Evolutionary conservation across 2,888 invertebrate species (phyloP).

Genomic region (Corbicula japonica): DNA sequence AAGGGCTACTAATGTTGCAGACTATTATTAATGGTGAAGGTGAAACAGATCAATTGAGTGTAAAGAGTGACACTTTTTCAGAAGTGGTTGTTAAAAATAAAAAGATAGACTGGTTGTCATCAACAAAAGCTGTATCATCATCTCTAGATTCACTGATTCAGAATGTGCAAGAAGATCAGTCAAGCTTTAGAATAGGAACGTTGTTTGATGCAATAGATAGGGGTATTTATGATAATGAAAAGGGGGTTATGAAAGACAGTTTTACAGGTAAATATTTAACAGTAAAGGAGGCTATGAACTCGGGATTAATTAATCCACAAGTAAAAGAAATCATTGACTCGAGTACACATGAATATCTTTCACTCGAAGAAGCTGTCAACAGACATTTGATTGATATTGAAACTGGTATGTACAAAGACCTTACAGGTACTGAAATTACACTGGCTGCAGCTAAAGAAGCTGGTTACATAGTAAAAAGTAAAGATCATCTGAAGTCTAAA

Average conservation of each 20-base stretch:
- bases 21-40: slow-evolving; percentile 30
- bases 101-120: slow-evolving; percentile 64
- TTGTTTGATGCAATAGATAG: slow-evolving; percentile 71
- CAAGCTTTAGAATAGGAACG: slow-evolving; percentile 68
- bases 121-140: slow-evolving; percentile 75
- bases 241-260: slow-evolving; percentile 68
- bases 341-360: slow-evolving; percentile 88
- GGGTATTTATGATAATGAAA: slow-evolving; percentile 60
- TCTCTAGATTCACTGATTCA: slow-evolving; percentile 78
- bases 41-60: slow-evolving; percentile 52
- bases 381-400: slow-evolving; percentile 71
- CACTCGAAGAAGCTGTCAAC: slow-evolving; percentile 76
- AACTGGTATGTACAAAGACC: slow-evolving; percentile 73
- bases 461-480: slow-evolving; percentile 86
- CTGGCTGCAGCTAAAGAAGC: slow-evolving; percentile 88
- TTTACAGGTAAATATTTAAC: slow-evolving; percentile 73
- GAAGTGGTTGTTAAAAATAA: slow-evolving; percentile 45
- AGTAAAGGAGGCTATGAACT: slow-evolving; percentile 87
- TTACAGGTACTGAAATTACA: slow-evolving; percentile 68
- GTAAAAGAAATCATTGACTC: slow-evolving; percentile 80
- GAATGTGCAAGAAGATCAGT: slow-evolving; percentile 66
- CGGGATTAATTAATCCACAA: slow-evolving; percentile 87
- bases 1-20: slow-evolving; percentile 52
- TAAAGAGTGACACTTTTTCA: slow-evolving; percentile 63
- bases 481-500: slow-evolving; percentile 64